Evolutionary conservation across 1,140 invertebrate genomes (phyloP), one percentile per base, ranked within the genome.

Genomic region (Samia ricini): DNA sequence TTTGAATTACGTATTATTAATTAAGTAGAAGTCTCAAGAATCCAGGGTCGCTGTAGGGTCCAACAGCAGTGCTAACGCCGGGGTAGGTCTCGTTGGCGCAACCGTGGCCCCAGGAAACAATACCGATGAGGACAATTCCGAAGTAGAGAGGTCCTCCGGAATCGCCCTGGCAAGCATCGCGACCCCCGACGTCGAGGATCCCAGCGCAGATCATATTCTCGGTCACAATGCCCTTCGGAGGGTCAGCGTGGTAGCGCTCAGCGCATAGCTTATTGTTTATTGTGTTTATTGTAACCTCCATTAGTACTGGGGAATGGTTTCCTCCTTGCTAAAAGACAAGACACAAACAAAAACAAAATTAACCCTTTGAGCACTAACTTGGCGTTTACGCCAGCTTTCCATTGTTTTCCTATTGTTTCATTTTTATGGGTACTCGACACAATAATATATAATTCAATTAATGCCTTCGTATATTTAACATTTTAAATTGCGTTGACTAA

Each of bases 111-210:
- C 92, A 93, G 5, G 92, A 93, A 2, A 92, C 89, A 0, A 93
- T 63, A 5, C 93, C 92, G 21, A 91, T 69, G 12, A 92, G 66
- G 18, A 79, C 63, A 20, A 79, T 49, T 0, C 50, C 59, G 18
- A 63, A 77, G 62, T 78, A 84, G 42, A 50, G 49, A 18, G 94
- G 94, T 2, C 94, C 93, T 8, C 94, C 93, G 58, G 92, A 93
- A 65, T 94, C 94, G 2, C 93, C 93, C 77, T 92, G 94, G 70
- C 94, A 95, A 4, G 94, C 94, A 71, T 93, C 61, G 2, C 21
- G 8, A 0, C 56, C 64, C 4, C 70, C 77, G 4, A 74, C 59
- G 29, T 73, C 72, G 7, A 74, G 49, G 24, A 74, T 26, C 59
- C 74, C 50, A 24, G 66, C 50, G 19, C 68, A 71, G 42, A 71